Base-by-base conservation (phyloP, 2,888 invertebrate species). In the Agapostemon virescens region DNA sequence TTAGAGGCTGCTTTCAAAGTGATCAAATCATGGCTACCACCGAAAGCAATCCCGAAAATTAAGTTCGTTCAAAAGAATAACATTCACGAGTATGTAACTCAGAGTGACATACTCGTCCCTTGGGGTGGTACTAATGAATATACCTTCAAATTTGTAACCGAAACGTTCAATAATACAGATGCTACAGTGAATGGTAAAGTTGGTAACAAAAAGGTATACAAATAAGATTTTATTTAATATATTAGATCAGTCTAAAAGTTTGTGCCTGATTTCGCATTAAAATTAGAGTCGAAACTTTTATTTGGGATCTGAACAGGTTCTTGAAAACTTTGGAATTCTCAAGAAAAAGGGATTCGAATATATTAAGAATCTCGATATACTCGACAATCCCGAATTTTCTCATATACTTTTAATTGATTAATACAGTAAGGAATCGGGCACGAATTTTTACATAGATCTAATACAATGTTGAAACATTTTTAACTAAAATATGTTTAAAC, bases 1-100 rank as follows among this genome's bases (percentile, higher is more conserved):
- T 93, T 98, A 79, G 97, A 96, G 89, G 96, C 98, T 84, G 97
- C 97, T 0, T 98, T 98, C 93, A 98, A 97, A 93, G 95, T 98
- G 63, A 96, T 98, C 13, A 98, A 98, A 93, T 94, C 95, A 0
- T 95, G 98, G 93, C 92, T 99, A 73, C 98, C 98, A 3, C 95
- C 97, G 0, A 97, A 97, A 92, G 98, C 98, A 17, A 96, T 98
- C 30, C 96, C 97, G 89, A 96, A 96, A 93, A 96, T 98, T 92
- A 98, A 97, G 92, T 97, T 98, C 93, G 94, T 97, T 0, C 95
- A 94, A 74, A 97, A 96, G 91, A 95, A 95, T 80, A 95, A 94
- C 23, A 93, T 98, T 67, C 95, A 95, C 81, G 96, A 96, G 23
- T 95, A 94, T 90, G 96, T 98, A 3, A 93, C 95, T 69, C 94